Evolutionary conservation across 2,797 vertebrate species (phyloP).

Genomic region (Cuculus canorus): DNA sequence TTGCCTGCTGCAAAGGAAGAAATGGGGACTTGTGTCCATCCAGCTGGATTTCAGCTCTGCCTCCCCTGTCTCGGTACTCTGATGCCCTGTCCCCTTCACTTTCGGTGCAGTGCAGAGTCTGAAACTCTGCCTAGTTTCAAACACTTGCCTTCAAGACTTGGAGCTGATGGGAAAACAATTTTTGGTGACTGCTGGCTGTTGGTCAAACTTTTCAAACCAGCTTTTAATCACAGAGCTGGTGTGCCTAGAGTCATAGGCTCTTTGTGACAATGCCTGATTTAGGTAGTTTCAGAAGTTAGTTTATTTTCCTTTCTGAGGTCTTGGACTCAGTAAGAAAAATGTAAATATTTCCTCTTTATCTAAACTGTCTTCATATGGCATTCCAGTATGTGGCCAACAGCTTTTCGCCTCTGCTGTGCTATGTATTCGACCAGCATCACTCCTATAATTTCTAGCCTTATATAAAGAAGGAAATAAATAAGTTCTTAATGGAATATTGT

Average conservation of each 20-base stretch:
- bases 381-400: neutral
- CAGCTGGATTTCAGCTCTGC: neutral
- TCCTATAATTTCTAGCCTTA: constrained; percentile 20
- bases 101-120: neutral
- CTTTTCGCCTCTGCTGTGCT: neutral
- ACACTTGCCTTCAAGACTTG: neutral
- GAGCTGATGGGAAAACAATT: neutral
- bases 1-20: neutral
- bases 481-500: constrained; percentile 45
- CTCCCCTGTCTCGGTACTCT: neutral
- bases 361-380: neutral
- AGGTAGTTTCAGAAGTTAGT: neutral
- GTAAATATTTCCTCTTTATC: neutral
- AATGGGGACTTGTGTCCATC: neutral
- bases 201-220: neutral
- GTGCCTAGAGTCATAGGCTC: rapidly evolving
- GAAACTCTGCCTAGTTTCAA: neutral
- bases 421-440: neutral
- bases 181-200: neutral
- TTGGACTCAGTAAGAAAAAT: neutral
- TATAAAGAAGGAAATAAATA: constrained; percentile 47
- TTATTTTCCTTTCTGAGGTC: neutral
- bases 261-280: neutral
- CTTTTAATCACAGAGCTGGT: neutral
- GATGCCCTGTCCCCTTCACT: neutral